phyloP scores from a whole-genome alignment of 1,140 invertebrate species.

The Atta colombica region DNA sequence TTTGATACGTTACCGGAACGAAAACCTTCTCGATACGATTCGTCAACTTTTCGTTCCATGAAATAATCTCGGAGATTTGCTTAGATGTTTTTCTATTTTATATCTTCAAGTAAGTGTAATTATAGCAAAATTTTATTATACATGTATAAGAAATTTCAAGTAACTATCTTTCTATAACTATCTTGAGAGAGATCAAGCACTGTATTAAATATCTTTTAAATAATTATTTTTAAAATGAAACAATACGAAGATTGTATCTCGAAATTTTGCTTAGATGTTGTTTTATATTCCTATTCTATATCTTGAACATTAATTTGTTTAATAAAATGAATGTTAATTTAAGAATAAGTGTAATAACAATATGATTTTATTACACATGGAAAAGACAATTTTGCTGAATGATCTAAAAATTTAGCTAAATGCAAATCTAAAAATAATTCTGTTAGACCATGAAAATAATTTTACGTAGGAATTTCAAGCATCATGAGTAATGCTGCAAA shows the following conservation, averaged over 20 bases:
- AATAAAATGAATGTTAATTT: neutral
- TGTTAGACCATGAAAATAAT: no score
- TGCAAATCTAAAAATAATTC: no score
- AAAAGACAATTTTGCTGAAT: no score
- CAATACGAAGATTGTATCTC: neutral
- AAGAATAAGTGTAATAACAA: neutral
- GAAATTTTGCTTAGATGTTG: neutral
- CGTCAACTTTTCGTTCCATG: neutral
- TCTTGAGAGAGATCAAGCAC: no score
- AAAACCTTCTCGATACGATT: slow-evolving; percentile 19
- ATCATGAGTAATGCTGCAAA: no score
- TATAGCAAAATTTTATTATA: neutral
- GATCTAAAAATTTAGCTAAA: no score
- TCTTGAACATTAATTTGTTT: neutral
- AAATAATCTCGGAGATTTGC: neutral
- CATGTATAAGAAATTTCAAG: neutral
- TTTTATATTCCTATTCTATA: neutral
- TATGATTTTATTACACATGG: neutral
- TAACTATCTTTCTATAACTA: neutral
- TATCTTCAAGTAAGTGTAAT: neutral
- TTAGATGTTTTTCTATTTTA: neutral
- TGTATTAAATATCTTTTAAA: no score
- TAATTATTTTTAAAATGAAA: no score
- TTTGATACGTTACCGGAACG: slow-evolving; percentile 11
- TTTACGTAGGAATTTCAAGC: no score